Conservation (phyloP, 2,888 invertebrate genomes). For the Pyrrhosoma nymphula region DNA sequence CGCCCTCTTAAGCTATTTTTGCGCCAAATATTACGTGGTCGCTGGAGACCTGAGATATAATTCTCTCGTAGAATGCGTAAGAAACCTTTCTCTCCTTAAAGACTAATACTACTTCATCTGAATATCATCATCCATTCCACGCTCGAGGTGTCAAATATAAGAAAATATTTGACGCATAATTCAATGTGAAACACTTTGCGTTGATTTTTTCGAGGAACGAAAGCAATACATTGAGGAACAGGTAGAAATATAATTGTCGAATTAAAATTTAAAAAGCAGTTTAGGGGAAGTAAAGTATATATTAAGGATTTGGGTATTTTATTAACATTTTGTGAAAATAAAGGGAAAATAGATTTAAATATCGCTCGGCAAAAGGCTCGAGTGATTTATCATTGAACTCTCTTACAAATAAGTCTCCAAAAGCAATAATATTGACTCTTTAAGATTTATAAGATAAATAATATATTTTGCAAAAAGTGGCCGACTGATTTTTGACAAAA, state of each 20-base stretch:
- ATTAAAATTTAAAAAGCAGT: slow-evolving; percentile 48
- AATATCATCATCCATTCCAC: not conserved
- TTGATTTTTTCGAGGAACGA: slow-evolving; percentile 61
- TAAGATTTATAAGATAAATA: slow-evolving; percentile 53
- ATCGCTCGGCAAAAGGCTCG: slow-evolving; percentile 21
- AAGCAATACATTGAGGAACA: slow-evolving; percentile 67
- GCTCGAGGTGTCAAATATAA: not conserved
- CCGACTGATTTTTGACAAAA: slow-evolving; percentile 58
- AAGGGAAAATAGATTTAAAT: slow-evolving; percentile 14
- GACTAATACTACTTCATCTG: not conserved
- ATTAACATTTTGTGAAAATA: slow-evolving; percentile 61
- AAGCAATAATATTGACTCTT: slow-evolving; percentile 62
- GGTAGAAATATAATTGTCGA: slow-evolving; percentile 52
- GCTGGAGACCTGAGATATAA: not conserved
- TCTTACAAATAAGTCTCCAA: slow-evolving; percentile 52
- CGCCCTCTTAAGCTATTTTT: slow-evolving; percentile 46
- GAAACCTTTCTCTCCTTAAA: slow-evolving; percentile 1
- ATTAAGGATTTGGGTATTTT: slow-evolving; percentile 66
- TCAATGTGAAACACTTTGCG: slow-evolving; percentile 23
- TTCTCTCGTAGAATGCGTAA: slow-evolving; percentile 4
- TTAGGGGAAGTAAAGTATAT: slow-evolving; percentile 38
- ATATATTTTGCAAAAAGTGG: slow-evolving; percentile 58
- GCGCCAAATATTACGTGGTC: slow-evolving; percentile 21
- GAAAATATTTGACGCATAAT: slow-evolving; percentile 14
- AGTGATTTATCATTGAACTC: slow-evolving; percentile 48